Evolutionary conservation across 2,113 vertebrate species (phyloP).

Genomic region (Eulacestoma nigropectus): DNA sequence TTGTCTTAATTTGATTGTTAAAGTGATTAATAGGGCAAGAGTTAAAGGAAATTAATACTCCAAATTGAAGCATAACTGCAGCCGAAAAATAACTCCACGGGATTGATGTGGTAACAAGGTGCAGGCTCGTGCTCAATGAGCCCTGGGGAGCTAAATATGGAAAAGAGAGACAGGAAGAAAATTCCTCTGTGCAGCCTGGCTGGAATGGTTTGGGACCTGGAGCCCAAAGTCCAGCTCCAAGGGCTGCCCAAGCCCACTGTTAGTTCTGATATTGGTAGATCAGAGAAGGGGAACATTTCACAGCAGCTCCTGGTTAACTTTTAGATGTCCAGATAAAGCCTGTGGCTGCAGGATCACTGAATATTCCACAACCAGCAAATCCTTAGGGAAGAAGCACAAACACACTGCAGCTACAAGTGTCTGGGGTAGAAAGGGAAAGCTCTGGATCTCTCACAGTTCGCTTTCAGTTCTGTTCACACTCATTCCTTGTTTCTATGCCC

Average conservation of each 20-base stretch:
- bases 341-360: neutral
- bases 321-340: neutral
- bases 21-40: slow-evolving; percentile 78
- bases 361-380: neutral
- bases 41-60: slow-evolving; percentile 75
- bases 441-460: slow-evolving; percentile 34
- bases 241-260: neutral
- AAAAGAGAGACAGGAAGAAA: neutral
- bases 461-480: slow-evolving; percentile 54
- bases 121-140: slow-evolving; percentile 60
- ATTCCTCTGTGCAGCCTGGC: neutral
- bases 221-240: neutral
- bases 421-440: neutral
- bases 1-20: slow-evolving; percentile 79
- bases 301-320: neutral
- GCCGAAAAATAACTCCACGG: slow-evolving; percentile 47
- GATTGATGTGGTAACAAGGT: slow-evolving; percentile 43
- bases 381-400: neutral
- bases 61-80: slow-evolving; percentile 57
- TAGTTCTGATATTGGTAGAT: neutral
- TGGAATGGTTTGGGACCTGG: neutral
- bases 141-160: slow-evolving; percentile 49
- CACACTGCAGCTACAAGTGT: neutral
- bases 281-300: neutral
- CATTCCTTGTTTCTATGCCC: slow-evolving; percentile 56